These are phyloP conservation scores for Drosophila vallismaia DNA, from an alignment of 2,888 invertebrate species.

Conservation along the genomic window DNA sequence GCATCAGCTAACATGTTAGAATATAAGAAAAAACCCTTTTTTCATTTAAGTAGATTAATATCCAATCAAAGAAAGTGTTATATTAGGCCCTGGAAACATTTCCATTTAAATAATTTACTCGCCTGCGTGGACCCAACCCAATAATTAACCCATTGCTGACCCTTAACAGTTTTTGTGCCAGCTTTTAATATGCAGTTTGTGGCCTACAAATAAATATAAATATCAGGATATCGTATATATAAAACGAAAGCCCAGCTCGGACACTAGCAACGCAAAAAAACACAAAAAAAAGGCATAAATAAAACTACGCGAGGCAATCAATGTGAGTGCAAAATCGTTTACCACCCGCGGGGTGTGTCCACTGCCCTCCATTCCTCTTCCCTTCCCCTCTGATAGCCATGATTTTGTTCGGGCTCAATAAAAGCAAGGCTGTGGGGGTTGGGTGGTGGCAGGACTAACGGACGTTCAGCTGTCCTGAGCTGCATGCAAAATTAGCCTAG, in stretches of 20 bases:
- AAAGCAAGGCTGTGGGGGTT: constrained; percentile 40
- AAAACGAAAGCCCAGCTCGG: constrained; percentile 21
- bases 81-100: constrained; percentile 6
- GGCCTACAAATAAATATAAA: constrained; percentile 72
- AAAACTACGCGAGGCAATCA: constrained; percentile 74
- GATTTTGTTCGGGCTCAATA: constrained; percentile 63
- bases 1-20: constrained; percentile 4
- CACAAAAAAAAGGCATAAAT: constrained; percentile 61
- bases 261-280: constrained; percentile 18
- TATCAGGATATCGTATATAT: constrained; percentile 26
- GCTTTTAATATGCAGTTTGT: constrained; percentile 74
- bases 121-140: constrained; percentile 6
- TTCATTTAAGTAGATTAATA: constrained; percentile 17
- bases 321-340: constrained; percentile 76
- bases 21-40: constrained; percentile 1
- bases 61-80: constrained; percentile 30
- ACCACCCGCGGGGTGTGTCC: constrained; percentile 70
- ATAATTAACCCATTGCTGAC: constrained; percentile 49
- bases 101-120: constrained; percentile 36
- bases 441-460: constrained; percentile 47
- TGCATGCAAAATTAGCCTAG: constrained; percentile 76
- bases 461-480: constrained; percentile 60
- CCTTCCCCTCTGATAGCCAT: constrained; percentile 1
- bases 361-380: constrained; percentile 22
- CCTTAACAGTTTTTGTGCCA: constrained; percentile 32